These are phyloP conservation scores for Aegotheles bennettii DNA, from an alignment of 2,113 vertebrate species.

Conservation along the genomic window DNA sequence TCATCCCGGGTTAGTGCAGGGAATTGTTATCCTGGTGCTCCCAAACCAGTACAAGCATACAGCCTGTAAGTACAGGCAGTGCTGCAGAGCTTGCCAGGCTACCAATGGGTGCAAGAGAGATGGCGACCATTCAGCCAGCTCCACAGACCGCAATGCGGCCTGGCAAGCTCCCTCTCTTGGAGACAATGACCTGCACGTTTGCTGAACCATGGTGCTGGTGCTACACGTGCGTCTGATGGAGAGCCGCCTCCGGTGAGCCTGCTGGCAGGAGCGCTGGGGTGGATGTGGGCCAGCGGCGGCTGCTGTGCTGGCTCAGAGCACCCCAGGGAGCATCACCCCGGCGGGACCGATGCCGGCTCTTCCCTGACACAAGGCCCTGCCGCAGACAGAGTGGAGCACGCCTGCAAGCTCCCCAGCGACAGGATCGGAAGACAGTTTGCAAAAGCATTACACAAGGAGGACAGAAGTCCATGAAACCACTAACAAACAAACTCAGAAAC, in stretches of 20 bases:
- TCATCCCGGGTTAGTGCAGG: too few species aligned
- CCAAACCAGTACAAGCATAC: too few species aligned
- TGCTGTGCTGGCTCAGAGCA: accelerated
- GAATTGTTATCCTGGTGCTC: too few species aligned
- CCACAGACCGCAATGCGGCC: accelerated
- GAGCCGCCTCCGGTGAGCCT: accelerated
- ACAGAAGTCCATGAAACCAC: not conserved
- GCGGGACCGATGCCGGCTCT: accelerated
- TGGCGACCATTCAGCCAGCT: not conserved
- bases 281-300: accelerated
- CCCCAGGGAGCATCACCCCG: accelerated
- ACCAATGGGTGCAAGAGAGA: not conserved
- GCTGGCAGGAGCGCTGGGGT: accelerated
- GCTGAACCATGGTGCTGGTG: not conserved
- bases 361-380: not conserved
- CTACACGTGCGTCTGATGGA: accelerated
- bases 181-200: not conserved
- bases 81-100: not conserved
- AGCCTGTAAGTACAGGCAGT: accelerated
- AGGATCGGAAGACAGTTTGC: not conserved
- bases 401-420: not conserved
- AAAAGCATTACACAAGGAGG: not conserved
- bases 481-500: not conserved
- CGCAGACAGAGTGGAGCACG: accelerated
- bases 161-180: not conserved